These are phyloP conservation scores for Orycteropus afer DNA, from an alignment of 2,113 vertebrate genomes.

Conservation along the genomic window DNA sequence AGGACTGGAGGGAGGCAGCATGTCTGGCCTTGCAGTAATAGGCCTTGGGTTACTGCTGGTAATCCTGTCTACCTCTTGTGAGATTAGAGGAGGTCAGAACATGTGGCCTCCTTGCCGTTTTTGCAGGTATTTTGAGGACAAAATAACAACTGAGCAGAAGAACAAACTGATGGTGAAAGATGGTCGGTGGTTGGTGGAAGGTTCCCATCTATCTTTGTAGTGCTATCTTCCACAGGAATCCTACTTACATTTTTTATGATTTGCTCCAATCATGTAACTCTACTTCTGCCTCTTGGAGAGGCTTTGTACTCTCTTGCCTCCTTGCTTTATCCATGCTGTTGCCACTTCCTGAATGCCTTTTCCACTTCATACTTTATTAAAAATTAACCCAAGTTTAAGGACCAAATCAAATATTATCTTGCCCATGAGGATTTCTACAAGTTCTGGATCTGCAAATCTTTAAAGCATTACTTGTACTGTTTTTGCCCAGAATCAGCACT, in stretches of 20 bases:
- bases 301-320: not conserved
- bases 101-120: no score
- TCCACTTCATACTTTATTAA: not conserved
- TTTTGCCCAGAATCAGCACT: not conserved
- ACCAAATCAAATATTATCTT: not conserved
- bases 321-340: no score
- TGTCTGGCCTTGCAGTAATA: no score
- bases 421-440: not conserved
- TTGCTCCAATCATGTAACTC: not conserved
- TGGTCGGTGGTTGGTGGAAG: not conserved
- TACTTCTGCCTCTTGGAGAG: not conserved
- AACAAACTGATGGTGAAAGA: not conserved
- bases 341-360: not conserved
- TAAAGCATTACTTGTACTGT: not conserved
- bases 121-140: no score
- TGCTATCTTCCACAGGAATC: not conserved
- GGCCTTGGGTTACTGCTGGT: no score
- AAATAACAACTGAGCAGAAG: not conserved
- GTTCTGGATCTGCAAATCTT: not conserved
- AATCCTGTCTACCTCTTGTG: no score
- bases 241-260: not conserved
- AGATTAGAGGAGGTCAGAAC: no score
- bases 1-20: no score
- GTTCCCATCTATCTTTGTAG: not conserved
- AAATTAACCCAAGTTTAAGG: not conserved